Percentiles rank a stretch among this genome's conserved stretches.
These are phyloP conservation scores for Crepidodera aurea DNA, from an alignment of 2,888 invertebrate genomes.

Conservation along the genomic window DNA sequence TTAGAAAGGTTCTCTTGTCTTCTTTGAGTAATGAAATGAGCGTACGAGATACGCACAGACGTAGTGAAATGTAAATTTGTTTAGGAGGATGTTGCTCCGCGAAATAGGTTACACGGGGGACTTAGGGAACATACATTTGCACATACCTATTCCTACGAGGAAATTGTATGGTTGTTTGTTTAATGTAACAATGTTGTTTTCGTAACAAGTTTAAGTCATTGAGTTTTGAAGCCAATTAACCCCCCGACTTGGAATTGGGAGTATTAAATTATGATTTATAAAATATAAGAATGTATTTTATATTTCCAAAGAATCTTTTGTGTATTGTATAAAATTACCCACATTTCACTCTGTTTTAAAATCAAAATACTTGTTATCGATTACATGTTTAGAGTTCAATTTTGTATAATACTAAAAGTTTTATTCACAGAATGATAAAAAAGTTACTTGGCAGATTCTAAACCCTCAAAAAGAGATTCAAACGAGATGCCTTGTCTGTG, in stretches of 20 bases:
- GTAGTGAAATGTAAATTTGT: constrained; percentile 24
- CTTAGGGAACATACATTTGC: neutral
- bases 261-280: too few relatives aligned
- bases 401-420: too few relatives aligned
- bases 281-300: too few relatives aligned
- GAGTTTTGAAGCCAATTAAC: neutral
- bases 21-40: constrained; percentile 16
- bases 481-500: constrained; percentile 42
- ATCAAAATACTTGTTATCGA: too few relatives aligned
- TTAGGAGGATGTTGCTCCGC: constrained; percentile 16
- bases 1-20: neutral
- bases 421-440: constrained; percentile 5
- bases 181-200: constrained; percentile 1
- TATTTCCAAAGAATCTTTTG: too few relatives aligned
- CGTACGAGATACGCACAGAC: constrained; percentile 22
- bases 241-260: too few relatives aligned
- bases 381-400: too few relatives aligned
- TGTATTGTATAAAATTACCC: too few relatives aligned
- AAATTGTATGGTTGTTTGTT: constrained; percentile 1
- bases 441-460: constrained; percentile 5
- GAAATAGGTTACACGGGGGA: constrained; percentile 14
- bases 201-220: neutral
- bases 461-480: constrained; percentile 37
- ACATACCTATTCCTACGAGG: constrained; percentile 5
- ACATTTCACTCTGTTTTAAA: too few relatives aligned